A percentile compares a stretch with the other conserved stretches of the same genome.
Evolutionary conservation across 1,140 invertebrate genomes (phyloP).

Genomic region (Platorchestia sp.): DNA sequence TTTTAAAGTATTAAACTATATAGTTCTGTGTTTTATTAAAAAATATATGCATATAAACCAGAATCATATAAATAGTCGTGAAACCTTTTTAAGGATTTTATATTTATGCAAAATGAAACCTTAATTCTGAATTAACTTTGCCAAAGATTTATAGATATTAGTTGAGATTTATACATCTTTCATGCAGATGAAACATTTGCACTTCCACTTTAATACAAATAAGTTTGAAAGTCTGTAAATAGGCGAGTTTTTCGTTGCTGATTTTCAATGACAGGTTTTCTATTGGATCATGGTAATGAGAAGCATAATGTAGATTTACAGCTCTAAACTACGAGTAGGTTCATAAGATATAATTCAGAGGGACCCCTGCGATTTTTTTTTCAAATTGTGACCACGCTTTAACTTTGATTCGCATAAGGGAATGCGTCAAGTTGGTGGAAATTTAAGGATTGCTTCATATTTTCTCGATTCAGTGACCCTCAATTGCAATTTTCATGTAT

Average conservation of each 20-base stretch:
- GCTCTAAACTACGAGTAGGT: not conserved
- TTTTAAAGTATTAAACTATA: slow-evolving; percentile 38
- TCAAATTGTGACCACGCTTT: not conserved
- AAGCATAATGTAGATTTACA: not conserved
- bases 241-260: not conserved
- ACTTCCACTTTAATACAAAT: not conserved
- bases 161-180: slow-evolving; percentile 41
- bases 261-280: not conserved
- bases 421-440: not conserved
- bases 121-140: slow-evolving; percentile 8
- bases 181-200: not conserved
- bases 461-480: not conserved
- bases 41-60: slow-evolving; percentile 31
- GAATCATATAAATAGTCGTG: slow-evolving; percentile 32
- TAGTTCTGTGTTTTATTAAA: slow-evolving; percentile 13
- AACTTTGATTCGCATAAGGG: not conserved
- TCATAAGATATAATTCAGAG: not conserved
- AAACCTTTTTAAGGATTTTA: slow-evolving; percentile 30
- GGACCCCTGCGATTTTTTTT: not conserved
- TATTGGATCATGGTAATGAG: not conserved
- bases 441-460: not conserved
- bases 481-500: not conserved
- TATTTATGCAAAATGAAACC: slow-evolving; percentile 2
- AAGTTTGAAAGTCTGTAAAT: not conserved
- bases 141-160: slow-evolving; percentile 37